Conservation (phyloP, 2,888 invertebrate species). For the Cheiracanthium punctorium region DNA sequence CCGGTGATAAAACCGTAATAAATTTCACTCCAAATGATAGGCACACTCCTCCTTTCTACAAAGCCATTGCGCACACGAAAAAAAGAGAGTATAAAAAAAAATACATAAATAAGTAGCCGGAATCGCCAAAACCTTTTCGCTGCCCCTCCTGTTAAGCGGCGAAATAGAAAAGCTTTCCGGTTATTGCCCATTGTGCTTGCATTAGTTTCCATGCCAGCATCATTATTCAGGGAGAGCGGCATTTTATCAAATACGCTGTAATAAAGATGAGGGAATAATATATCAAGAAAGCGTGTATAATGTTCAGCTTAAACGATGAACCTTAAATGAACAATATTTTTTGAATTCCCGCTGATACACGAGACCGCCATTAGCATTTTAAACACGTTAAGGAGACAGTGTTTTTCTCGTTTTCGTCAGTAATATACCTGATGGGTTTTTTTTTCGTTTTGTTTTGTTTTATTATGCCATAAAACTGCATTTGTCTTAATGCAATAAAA, state of each 20-base stretch:
- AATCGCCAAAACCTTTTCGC: neutral
- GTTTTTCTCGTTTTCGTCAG: neutral
- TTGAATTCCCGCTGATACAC: neutral
- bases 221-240: neutral
- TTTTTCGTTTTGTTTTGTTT: too few species aligned
- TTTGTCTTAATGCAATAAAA: too few species aligned
- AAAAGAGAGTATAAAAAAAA: neutral
- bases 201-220: neutral
- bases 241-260: neutral
- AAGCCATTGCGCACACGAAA: neutral
- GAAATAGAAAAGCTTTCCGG: neutral
- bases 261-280: neutral
- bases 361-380: neutral
- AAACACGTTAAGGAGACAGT: neutral
- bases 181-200: constrained; percentile 4
- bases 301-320: neutral
- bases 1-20: too few species aligned
- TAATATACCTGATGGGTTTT: too few species aligned
- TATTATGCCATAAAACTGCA: too few species aligned
- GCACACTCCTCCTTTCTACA: neutral
- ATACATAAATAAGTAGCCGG: neutral
- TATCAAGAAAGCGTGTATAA: neutral
- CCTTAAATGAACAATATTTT: neutral
- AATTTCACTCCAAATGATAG: too few species aligned
- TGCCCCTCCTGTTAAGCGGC: neutral